Evolutionary conservation across 2,113 vertebrate genomes (phyloP).

Genomic region (Amazona vittata): DNA sequence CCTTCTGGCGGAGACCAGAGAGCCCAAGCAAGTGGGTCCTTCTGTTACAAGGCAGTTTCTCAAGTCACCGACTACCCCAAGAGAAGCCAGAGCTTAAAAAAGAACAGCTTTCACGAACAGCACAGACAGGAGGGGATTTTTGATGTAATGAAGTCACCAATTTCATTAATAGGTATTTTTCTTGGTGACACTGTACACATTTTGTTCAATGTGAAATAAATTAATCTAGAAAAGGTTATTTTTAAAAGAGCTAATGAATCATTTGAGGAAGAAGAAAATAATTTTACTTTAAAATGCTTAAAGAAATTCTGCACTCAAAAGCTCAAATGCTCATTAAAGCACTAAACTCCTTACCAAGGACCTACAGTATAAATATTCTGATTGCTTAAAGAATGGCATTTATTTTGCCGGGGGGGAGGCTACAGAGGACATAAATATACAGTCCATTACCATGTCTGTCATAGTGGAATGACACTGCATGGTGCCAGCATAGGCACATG

Average conservation of each 20-base stretch:
- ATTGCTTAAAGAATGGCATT: neutral
- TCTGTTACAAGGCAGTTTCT: neutral
- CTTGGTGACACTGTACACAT: neutral
- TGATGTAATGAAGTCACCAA: neutral
- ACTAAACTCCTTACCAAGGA: neutral
- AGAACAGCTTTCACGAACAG: neutral
- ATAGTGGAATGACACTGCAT: neutral
- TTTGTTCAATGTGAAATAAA: conserved; percentile 1
- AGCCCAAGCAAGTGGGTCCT: neutral
- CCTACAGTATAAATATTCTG: neutral
- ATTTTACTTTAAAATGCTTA: neutral
- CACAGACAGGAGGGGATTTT: neutral
- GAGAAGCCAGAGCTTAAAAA: neutral
- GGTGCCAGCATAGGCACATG: neutral
- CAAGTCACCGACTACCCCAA: neutral
- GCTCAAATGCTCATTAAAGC: neutral
- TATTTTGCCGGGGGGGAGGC: neutral
- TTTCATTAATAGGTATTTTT: conserved; percentile 3
- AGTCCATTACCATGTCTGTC: neutral
- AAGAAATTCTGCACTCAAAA: neutral
- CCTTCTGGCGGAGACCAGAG: neutral
- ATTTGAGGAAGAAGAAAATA: neutral
- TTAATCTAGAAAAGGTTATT: neutral
- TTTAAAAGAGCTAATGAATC: neutral
- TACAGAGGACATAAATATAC: neutral